These are phyloP conservation scores for Meteorus sp. DNA, from an alignment of 1,140 invertebrate species.

Conservation along the genomic window DNA sequence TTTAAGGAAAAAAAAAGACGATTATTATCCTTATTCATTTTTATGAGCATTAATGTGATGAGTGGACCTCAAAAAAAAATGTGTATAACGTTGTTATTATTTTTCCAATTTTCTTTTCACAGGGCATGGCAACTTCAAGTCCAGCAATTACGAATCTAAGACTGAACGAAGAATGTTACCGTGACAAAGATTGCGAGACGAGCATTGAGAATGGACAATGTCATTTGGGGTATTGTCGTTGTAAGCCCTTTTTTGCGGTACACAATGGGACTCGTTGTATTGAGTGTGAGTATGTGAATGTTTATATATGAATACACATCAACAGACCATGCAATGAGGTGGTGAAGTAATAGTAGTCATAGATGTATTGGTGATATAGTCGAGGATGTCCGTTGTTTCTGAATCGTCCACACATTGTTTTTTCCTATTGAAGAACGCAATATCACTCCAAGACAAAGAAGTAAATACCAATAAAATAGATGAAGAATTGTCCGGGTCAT, in stretches of 20 bases:
- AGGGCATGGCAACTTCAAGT: constrained; percentile 28
- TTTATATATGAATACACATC: constrained; percentile 20
- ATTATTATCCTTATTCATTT: not conserved
- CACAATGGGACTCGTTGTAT: constrained; percentile 68
- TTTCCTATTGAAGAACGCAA: not conserved
- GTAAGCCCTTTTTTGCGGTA: constrained; percentile 68
- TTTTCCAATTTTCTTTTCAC: no score
- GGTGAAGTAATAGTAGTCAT: no score
- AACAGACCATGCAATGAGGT: no score
- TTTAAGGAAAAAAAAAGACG: constrained; percentile 7
- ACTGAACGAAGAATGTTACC: constrained; percentile 51
- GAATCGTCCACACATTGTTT: constrained; percentile 15
- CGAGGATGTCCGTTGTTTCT: not conserved
- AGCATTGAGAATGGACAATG: constrained; percentile 62
- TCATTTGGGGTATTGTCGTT: constrained; percentile 65
- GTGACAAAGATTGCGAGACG: constrained; percentile 63
- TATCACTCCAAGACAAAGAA: not conserved
- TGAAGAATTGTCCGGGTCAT: no score
- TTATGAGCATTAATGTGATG: not conserved
- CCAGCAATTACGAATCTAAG: constrained; percentile 27
- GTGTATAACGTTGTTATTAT: no score
- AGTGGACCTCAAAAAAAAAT: not conserved
- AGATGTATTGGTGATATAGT: no score
- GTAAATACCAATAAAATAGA: not conserved
- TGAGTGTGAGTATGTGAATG: constrained; percentile 64